Base-by-base conservation (phyloP, 2,888 invertebrate species). In the Ectemnius continuus region DNA sequence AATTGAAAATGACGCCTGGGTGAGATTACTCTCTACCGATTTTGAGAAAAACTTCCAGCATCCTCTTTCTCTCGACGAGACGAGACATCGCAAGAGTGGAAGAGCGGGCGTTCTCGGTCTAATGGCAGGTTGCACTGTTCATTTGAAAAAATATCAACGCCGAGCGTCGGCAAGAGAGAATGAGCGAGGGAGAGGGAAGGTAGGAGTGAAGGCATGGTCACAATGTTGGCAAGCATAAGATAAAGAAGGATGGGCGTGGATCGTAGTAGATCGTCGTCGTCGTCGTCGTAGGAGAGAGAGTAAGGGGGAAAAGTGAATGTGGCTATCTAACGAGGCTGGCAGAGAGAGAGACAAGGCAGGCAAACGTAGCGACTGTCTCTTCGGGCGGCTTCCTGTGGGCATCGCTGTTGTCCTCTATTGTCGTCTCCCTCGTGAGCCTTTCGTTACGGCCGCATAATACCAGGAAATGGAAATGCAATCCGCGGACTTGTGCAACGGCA, bases 391-490 rank as follows among this genome's bases (percentile, higher is more conserved):
- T 75, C 60, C 65, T 68, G 70, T 57, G 66, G 60, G 57, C 61
- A 59, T 66, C 67, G 69, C 63, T 69, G 73, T 68, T 63, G 72
- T 63, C 67, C 64, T 73, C 76, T 76, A 75, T 78, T 69, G 74
- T 71, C 73, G 80, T 81, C 69, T 74, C 68, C 65, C 63, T 66
- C 63, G 47, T 60, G 52, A 58, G 65, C 69, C 67, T 36, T 73
- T 75, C 77, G 79, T 77, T 65, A 75, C 74, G 64, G 45, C 72
- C 80, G 81, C 81, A 85, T 84, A 86, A 86, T 80, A 84, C 78
- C 80, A 81, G 85, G 84, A 86, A 86, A 79, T 83, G 74, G 77
- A 83, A 84, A 85, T 65, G 78, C 79, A 78, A 83, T 79, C 75
- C 75, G 63, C 73, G 66, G 28, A 57, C 77, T 81, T 83, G 84